Evolutionary conservation across 2,797 vertebrate species (phyloP).

Genomic region (Hypotaenidia okinawae): DNA sequence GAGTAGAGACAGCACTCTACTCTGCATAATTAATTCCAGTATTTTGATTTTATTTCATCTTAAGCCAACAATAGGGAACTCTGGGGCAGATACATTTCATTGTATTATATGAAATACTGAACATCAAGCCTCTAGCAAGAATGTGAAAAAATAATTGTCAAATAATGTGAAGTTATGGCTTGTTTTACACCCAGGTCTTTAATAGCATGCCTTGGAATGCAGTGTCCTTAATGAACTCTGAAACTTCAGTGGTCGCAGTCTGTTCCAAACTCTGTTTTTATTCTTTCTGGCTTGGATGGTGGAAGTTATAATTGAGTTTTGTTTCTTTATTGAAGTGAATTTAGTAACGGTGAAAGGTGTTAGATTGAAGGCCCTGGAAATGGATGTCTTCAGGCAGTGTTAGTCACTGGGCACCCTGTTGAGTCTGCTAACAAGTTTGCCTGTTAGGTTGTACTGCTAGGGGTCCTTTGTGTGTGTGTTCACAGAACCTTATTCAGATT

Average conservation of each 20-base stretch:
- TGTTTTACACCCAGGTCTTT: background rate
- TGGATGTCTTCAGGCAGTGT: background rate
- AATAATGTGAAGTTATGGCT: background rate
- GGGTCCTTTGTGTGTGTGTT: background rate
- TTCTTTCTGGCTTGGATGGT: background rate
- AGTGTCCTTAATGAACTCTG: slow-evolving; percentile 16
- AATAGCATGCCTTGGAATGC: background rate
- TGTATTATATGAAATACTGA: slow-evolving; percentile 31
- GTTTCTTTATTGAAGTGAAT: slow-evolving; percentile 1
- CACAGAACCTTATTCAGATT: background rate
- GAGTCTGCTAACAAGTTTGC: background rate
- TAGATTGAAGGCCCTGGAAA: background rate
- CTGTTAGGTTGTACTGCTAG: background rate
- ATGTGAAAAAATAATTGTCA: background rate
- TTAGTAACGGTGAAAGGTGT: background rate
- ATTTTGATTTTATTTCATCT: slow-evolving; percentile 62
- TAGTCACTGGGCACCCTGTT: background rate
- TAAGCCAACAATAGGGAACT: slow-evolving; percentile 35
- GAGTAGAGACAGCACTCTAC: background rate
- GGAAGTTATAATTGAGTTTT: slow-evolving; percentile 24
- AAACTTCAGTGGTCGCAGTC: background rate
- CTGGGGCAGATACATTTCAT: background rate
- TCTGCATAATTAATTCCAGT: slow-evolving; percentile 35
- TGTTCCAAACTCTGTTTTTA: background rate
- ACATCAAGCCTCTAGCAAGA: slow-evolving; percentile 25